Conservation (phyloP, 2,888 invertebrate genomes). For the Volucella inflata region DNA sequence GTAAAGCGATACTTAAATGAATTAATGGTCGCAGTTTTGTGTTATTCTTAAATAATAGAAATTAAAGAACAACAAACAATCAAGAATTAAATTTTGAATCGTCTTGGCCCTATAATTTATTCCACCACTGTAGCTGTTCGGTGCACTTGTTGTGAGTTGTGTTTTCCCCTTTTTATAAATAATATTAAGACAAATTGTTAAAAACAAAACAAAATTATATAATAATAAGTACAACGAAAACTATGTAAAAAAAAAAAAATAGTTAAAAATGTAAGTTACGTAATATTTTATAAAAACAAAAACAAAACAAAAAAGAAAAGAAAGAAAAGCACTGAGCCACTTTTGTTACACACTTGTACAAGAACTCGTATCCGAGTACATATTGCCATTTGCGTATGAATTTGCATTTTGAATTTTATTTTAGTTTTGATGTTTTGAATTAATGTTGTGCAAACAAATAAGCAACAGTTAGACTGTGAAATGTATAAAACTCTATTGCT, state of each 20-base stretch:
- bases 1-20: no score
- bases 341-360: conserved; percentile 61
- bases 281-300: conserved; percentile 55
- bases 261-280: conserved; percentile 32
- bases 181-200: conserved; percentile 43
- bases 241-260: conserved; percentile 45
- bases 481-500: background rate
- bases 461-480: conserved; percentile 38
- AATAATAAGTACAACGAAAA: conserved; percentile 67
- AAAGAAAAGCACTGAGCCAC: conserved; percentile 66
- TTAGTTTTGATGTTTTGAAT: background rate
- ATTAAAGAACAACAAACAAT: no score
- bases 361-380: conserved; percentile 22
- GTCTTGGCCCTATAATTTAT: no score
- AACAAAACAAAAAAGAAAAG: conserved; percentile 25
- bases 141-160: conserved; percentile 63
- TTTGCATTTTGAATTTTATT: conserved; percentile 61
- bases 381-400: conserved; percentile 55
- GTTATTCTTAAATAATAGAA: no score
- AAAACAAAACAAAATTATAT: conserved; percentile 27
- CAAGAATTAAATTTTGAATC: no score
- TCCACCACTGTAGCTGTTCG: conserved; percentile 3
- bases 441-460: conserved; percentile 16
- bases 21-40: no score
- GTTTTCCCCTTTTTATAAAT: conserved; percentile 19